A percentile compares a stretch with the other conserved stretches of the same genome.
Conservation (phyloP, 2,113 vertebrate species). For the Syngnathoides biaculeatus region DNA sequence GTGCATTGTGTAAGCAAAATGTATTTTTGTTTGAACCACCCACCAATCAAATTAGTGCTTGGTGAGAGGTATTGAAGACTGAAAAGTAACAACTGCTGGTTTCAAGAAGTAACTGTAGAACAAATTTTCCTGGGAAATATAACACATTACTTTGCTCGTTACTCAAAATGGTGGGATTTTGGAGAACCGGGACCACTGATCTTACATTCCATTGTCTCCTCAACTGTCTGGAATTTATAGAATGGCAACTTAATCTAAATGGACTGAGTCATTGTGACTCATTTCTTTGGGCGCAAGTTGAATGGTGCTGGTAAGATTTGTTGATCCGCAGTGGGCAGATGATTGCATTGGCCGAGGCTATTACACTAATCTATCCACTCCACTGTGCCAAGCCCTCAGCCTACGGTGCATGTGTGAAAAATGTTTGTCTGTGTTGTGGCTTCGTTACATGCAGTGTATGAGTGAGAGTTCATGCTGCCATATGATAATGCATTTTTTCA, state of each 20-base stretch:
- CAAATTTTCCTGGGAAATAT: too few relatives aligned
- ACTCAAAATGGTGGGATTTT: too few relatives aligned
- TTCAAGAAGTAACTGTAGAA: too few relatives aligned
- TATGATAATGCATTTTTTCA: conserved; percentile 15
- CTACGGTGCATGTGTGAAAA: conserved; percentile 36
- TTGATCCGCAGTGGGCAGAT: conserved; percentile 65
- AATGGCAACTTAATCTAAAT: conserved; percentile 44
- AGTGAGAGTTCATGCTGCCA: conserved; percentile 1
- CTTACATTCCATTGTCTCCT: conserved; percentile 20
- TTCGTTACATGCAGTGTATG: conserved; percentile 31
- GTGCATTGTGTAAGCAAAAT: too few relatives aligned
- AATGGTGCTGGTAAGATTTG: conserved; percentile 61
- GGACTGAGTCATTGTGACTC: conserved; percentile 54
- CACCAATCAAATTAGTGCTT: too few relatives aligned
- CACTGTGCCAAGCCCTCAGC: conserved; percentile 62
- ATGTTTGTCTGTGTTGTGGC: conserved; percentile 14
- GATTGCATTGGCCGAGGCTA: conserved; percentile 67
- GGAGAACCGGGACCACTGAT: too few relatives aligned
- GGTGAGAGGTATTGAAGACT: too few relatives aligned
- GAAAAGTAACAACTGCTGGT: too few relatives aligned
- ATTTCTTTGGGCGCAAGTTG: conserved; percentile 59
- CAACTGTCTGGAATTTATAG: conserved; percentile 25
- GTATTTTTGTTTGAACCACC: too few relatives aligned
- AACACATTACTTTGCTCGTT: too few relatives aligned
- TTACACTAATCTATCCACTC: conserved; percentile 69